phyloP scores from a whole-genome alignment of 2,797 vertebrate species.

The Leuciscus waleckii region DNA sequence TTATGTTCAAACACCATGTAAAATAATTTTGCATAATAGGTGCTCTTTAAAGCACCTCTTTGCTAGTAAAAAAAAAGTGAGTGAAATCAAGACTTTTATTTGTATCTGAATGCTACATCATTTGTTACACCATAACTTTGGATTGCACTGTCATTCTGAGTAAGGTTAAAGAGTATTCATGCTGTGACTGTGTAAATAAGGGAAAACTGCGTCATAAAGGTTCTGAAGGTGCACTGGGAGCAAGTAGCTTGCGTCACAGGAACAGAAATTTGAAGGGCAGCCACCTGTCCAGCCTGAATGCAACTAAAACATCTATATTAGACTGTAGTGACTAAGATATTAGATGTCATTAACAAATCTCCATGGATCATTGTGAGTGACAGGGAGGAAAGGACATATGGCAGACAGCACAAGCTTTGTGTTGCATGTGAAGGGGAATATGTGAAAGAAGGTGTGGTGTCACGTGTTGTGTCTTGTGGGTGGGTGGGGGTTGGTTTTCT shows the following conservation, averaged over 20 bases:
- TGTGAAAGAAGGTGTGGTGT: slow-evolving; percentile 18
- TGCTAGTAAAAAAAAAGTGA: background rate
- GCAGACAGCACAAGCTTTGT: slow-evolving; percentile 38
- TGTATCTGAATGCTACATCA: background rate
- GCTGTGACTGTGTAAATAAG: background rate
- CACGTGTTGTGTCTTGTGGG: slow-evolving; percentile 46
- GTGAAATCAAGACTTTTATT: background rate
- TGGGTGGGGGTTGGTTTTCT: slow-evolving; percentile 21
- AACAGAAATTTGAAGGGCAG: slow-evolving; percentile 10
- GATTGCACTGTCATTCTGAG: background rate
- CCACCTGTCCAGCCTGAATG: background rate
- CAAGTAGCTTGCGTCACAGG: slow-evolving; percentile 22
- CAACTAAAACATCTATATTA: background rate
- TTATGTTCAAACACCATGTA: no score
- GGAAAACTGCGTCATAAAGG: slow-evolving; percentile 29
- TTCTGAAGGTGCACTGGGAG: background rate
- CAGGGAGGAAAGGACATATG: slow-evolving; percentile 14
- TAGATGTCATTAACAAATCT: slow-evolving; percentile 38
- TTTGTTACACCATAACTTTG: background rate
- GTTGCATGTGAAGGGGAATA: slow-evolving; percentile 30
- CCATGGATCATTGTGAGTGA: slow-evolving; percentile 17
- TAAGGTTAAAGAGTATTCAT: slow-evolving; percentile 7
- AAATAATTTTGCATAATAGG: no score
- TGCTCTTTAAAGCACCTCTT: background rate
- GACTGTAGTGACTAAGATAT: slow-evolving; percentile 2